These are phyloP conservation scores for Pteropus rufus DNA, from an alignment of 2,797 vertebrate genomes.

Conservation along the genomic window DNA sequence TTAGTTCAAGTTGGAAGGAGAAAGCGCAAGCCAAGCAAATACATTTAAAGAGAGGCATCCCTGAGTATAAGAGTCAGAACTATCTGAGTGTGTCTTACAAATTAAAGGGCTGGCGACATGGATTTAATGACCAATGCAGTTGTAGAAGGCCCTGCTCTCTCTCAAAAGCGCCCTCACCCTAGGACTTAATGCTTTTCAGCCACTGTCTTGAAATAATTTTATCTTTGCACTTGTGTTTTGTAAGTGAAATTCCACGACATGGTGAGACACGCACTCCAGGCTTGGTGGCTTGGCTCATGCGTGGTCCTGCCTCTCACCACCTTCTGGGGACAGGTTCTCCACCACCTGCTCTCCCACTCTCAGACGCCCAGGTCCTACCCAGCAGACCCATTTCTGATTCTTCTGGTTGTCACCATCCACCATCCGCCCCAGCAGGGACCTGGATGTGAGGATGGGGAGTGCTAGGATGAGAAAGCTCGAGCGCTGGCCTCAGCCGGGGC, in stretches of 20 bases:
- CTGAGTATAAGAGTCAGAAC: not conserved
- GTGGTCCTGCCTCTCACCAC: not conserved
- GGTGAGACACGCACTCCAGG: not conserved
- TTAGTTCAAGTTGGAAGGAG: not conserved
- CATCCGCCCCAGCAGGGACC: not conserved
- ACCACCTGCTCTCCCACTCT: not conserved
- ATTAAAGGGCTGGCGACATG: not conserved
- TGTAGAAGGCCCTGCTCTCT: not conserved
- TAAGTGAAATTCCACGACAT: not conserved
- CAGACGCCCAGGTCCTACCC: not conserved
- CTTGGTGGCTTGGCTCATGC: not conserved
- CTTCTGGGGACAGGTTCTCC: not conserved
- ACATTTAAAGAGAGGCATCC: not conserved
- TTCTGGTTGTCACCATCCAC: not conserved
- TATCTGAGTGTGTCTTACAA: not conserved
- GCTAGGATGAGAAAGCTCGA: not conserved
- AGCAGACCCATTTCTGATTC: not conserved
- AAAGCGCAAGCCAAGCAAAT: not conserved
- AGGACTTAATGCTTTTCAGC: constrained; percentile 17
- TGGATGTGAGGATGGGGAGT: not conserved
- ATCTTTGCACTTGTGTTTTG: not conserved
- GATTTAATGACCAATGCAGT: not conserved
- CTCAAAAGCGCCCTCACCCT: not conserved
- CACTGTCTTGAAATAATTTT: not conserved
- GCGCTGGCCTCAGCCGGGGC: not conserved